Evolutionary conservation across 23 tunicate genomes (phyloP).

Genomic region (Ascidia mentula): DNA sequence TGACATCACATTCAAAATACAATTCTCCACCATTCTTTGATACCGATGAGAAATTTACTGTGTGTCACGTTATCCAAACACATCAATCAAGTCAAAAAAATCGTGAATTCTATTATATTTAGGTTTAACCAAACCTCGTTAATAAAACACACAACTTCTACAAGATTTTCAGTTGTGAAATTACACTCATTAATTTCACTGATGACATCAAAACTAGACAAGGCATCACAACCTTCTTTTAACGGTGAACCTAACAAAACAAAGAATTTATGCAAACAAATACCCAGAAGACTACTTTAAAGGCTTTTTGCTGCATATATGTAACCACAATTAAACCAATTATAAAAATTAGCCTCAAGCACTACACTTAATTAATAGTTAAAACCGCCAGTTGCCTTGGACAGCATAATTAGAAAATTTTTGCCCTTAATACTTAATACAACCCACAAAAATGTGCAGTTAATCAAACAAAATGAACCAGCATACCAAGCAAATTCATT

Average conservation of each 20-base stretch:
- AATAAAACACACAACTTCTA: constrained; percentile 18
- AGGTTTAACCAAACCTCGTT: constrained; percentile 20
- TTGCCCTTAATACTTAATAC: neutral
- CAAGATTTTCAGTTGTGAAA: neutral
- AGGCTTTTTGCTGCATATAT: too few relatives aligned
- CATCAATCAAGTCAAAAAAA: too few relatives aligned
- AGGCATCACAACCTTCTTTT: neutral
- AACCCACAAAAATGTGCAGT: neutral
- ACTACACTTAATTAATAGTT: neutral
- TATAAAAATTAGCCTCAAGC: neutral
- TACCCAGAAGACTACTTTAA: too few relatives aligned
- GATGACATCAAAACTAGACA: constrained; percentile 10
- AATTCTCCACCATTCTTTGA: too few relatives aligned
- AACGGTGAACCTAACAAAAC: neutral
- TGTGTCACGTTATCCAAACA: too few relatives aligned
- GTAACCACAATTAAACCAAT: too few relatives aligned
- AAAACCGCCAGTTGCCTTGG: neutral
- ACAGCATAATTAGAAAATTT: too few relatives aligned
- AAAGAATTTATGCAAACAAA: too few relatives aligned
- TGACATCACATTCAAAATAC: too few relatives aligned
- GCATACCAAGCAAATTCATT: neutral
- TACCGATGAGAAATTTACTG: too few relatives aligned
- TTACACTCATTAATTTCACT: constrained; percentile 21
- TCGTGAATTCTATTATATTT: too few relatives aligned
- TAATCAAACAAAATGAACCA: too few relatives aligned